Percentiles rank a stretch among this genome's conserved stretches.
Evolutionary conservation across 2,888 invertebrate species (phyloP).

Genomic region (Peribatodes rhomboidaria): DNA sequence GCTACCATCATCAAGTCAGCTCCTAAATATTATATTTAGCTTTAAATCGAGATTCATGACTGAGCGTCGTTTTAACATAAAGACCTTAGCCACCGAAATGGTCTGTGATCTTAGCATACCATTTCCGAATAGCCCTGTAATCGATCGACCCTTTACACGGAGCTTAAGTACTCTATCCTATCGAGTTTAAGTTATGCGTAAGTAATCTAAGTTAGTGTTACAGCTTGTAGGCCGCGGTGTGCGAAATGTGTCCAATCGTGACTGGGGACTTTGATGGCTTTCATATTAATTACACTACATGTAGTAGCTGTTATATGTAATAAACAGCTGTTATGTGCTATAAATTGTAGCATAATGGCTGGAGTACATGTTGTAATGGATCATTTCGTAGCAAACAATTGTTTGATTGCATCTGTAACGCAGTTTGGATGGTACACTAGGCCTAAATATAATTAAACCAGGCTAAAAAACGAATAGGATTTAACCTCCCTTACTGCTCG

Average conservation of each 20-base stretch:
- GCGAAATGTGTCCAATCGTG: slow-evolving; percentile 35
- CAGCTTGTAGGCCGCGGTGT: slow-evolving; percentile 42
- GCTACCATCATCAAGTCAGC: too few species aligned
- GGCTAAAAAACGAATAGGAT: background rate
- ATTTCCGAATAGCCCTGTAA: too few species aligned
- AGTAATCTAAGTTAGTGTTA: slow-evolving; percentile 54
- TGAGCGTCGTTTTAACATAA: too few species aligned
- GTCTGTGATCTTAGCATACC: too few species aligned
- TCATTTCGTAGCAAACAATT: background rate
- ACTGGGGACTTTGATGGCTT: slow-evolving; percentile 33
- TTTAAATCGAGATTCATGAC: too few species aligned
- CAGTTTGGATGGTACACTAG: too few species aligned
- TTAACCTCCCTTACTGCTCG: too few species aligned
- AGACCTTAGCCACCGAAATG: too few species aligned
- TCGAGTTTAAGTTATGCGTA: slow-evolving; percentile 54
- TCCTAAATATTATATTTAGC: too few species aligned
- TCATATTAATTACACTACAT: slow-evolving; percentile 29
- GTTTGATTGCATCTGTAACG: background rate
- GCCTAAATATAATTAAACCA: background rate
- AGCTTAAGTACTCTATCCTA: slow-evolving; percentile 24
- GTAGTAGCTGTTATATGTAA: slow-evolving; percentile 11
- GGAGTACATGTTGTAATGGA: background rate
- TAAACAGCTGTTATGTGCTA: slow-evolving; percentile 5
- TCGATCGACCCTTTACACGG: background rate
- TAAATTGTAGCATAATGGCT: slow-evolving; percentile 2